Conservation (phyloP, 2,113 vertebrate genomes). For the Poecilia latipinna region DNA sequence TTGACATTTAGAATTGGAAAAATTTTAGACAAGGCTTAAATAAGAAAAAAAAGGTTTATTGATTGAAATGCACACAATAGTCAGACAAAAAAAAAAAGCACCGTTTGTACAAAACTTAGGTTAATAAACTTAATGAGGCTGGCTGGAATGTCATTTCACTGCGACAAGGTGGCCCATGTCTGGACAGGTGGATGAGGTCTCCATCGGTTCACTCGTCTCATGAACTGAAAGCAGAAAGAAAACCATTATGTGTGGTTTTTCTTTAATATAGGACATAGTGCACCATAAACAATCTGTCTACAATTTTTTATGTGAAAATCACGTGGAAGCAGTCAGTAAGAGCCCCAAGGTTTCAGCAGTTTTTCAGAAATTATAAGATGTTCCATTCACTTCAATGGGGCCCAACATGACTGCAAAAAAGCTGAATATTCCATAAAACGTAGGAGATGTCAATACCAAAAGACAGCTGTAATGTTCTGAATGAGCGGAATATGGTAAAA, state of each 20-base stretch:
- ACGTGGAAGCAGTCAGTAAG: too few relatives aligned
- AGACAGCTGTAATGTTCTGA: too few relatives aligned
- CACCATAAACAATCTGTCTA: background rate
- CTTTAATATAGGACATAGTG: background rate
- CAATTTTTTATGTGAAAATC: background rate
- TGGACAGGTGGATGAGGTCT: slow-evolving; percentile 44
- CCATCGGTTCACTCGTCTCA: slow-evolving; percentile 70
- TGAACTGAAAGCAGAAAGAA: slow-evolving; percentile 61
- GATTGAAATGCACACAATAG: slow-evolving; percentile 68
- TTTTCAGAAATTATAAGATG: too few relatives aligned
- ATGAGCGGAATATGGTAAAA: too few relatives aligned
- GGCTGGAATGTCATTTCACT: slow-evolving; percentile 46
- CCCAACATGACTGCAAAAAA: too few relatives aligned
- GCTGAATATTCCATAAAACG: too few relatives aligned
- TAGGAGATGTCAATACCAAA: too few relatives aligned
- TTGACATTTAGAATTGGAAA: background rate
- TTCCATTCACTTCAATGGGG: too few relatives aligned
- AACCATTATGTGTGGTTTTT: background rate
- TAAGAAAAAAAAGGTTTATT: slow-evolving; percentile 73
- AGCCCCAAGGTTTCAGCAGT: too few relatives aligned
- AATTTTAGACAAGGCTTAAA: background rate
- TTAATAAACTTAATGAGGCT: slow-evolving; percentile 28
- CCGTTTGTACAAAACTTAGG: slow-evolving; percentile 59
- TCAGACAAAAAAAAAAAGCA: slow-evolving; percentile 57
- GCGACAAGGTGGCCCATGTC: slow-evolving; percentile 30